A percentile compares a stretch with the other conserved stretches of the same genome.
Evolutionary conservation across 1,140 invertebrate genomes (phyloP).

Genomic region (Ceratosolen fusciceps): DNA sequence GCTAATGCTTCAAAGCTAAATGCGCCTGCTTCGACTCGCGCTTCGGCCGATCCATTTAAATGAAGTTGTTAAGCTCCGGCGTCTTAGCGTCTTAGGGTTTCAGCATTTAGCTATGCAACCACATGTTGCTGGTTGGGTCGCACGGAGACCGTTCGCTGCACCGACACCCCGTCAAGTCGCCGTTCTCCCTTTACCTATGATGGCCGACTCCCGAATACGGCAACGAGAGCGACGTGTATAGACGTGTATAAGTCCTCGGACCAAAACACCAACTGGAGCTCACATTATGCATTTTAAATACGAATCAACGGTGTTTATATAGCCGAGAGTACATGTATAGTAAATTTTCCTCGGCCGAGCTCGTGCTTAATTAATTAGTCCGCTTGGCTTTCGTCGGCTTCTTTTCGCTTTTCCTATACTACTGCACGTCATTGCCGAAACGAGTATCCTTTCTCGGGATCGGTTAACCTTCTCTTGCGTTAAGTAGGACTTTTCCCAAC

Average conservation of each 20-base stretch:
- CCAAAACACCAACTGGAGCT: background rate
- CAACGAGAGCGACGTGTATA: background rate
- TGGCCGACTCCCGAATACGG: background rate
- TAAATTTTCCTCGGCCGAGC: background rate
- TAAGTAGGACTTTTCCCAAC: background rate
- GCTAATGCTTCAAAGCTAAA: slow-evolving; percentile 9
- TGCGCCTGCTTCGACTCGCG: background rate
- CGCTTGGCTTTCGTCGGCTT: background rate
- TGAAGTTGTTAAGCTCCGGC: background rate
- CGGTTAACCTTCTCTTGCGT: background rate
- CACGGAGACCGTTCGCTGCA: background rate
- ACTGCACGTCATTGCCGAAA: background rate
- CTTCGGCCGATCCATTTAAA: background rate
- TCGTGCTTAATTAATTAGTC: background rate
- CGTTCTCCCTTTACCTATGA: background rate
- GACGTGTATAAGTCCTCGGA: no score
- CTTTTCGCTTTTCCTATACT: background rate
- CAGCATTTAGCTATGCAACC: background rate
- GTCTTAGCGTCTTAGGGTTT: background rate
- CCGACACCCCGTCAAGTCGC: background rate
- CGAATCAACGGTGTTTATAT: background rate
- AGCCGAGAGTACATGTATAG: background rate
- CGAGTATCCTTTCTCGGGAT: background rate
- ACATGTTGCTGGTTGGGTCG: background rate
- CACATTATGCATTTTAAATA: background rate